Evolutionary conservation across 2,888 invertebrate genomes (phyloP), one percentile per base, ranked within the genome.

Genomic region (Parochlus steinenii): DNA sequence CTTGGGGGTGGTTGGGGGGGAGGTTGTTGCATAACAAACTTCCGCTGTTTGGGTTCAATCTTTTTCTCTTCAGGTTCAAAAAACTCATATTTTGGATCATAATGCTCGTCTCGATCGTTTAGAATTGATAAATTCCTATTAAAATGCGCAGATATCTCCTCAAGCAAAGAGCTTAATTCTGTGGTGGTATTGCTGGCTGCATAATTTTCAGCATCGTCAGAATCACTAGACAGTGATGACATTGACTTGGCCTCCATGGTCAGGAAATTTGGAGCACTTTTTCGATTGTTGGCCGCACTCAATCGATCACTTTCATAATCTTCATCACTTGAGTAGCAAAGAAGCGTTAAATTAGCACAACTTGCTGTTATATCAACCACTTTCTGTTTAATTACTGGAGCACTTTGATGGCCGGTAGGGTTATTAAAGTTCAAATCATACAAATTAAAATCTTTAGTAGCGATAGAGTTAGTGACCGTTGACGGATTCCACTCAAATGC

Each of bases 291-390:
- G n/a, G 15, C 14, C 15, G 23, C 3, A 12, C 3, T 22, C 23
- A 22, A 22, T 22, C 7, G 10, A 22, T n/a, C 10, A 22, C 23
- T 22, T 22, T 7, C n/a, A n/a, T n/a, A n/a, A n/a, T n/a, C n/a
- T n/a, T n/a, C 8, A 16, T 36, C 36, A 22, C 51, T 66, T 50
- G 61, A 47, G 41, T 69, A 69, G 48, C 69, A 67, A 39, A 71
- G 56, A 38, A 68, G 61, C 27, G 70, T 69, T 44, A 71, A 58
- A 57, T 71, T 68, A 35, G 67, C 68, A 57, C 70, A 70, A 53
- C 70, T 71, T 47, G 69, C 67, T 48, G 70, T 69, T 48, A 61
- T 64, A 52, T 52, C 37, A 3, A 31, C 37, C 10, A 20, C 49
- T 54, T 31, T 39, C 26, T 33, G 41, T 27, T 39, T 25, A 19